Percentiles rank a stretch among this genome's conserved stretches.
These are phyloP conservation scores for Aethes cnicana DNA, from an alignment of 2,888 invertebrate species.

Conservation along the genomic window DNA sequence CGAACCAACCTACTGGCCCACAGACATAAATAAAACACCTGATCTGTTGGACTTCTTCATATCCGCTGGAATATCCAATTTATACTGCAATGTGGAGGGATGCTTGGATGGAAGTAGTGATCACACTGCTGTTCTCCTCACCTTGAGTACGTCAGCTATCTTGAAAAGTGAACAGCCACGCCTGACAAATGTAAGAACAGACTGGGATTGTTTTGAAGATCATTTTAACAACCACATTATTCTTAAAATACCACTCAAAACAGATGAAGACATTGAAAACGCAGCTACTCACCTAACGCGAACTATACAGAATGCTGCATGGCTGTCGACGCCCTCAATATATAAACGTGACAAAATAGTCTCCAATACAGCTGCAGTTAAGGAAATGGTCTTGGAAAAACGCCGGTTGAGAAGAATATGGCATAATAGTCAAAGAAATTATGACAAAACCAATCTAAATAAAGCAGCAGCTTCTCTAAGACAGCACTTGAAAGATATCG, in stretches of 20 bases:
- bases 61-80: background rate
- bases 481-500: background rate
- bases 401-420: slow-evolving; percentile 7
- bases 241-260: no score
- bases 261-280: no score
- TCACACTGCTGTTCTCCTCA: slow-evolving; percentile 12
- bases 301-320: no score
- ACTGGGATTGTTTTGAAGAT: background rate
- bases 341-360: no score
- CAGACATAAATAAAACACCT: slow-evolving; percentile 8
- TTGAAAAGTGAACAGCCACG: background rate
- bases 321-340: no score
- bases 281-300: no score
- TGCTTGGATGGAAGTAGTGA: slow-evolving; percentile 5
- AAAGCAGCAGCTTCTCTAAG: slow-evolving; percentile 1
- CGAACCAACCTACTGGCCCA: slow-evolving; percentile 22
- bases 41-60: slow-evolving; percentile 25
- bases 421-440: slow-evolving; percentile 9
- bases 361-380: no score
- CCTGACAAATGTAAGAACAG: background rate
- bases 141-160: no score
- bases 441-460: slow-evolving; percentile 7
- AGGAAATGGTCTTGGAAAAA: slow-evolving; percentile 9
- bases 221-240: no score
- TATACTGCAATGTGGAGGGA: background rate